Evolutionary conservation across 2,113 vertebrate genomes (phyloP).

Genomic region (Osmerus eperlanus): DNA sequence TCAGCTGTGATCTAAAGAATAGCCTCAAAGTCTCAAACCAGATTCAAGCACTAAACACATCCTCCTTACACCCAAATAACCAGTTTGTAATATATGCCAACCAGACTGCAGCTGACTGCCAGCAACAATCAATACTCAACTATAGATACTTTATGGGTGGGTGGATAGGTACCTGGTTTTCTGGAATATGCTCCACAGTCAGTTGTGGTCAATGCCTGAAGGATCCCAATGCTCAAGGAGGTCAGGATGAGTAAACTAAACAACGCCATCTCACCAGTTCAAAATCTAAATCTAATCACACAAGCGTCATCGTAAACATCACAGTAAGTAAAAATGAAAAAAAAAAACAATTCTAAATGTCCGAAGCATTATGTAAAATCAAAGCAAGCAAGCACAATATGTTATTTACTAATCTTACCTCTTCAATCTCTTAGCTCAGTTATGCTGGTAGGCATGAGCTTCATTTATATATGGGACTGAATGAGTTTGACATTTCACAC

Average conservation of each 20-base stretch:
- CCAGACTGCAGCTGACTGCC: not conserved
- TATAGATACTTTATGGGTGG: not conserved
- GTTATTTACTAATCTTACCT: slow-evolving; percentile 27
- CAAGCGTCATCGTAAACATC: slow-evolving; percentile 30
- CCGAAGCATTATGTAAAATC: slow-evolving; percentile 26
- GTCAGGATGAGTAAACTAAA: slow-evolving; percentile 51
- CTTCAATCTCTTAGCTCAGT: slow-evolving; percentile 28
- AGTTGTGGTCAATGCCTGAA: slow-evolving; percentile 42
- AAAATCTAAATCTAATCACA: slow-evolving; percentile 39
- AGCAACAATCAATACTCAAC: not conserved
- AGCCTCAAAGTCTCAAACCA: too few species aligned
- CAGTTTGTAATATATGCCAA: not conserved
- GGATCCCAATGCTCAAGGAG: slow-evolving; percentile 47
- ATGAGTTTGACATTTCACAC: slow-evolving; percentile 10
- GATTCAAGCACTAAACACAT: not conserved
- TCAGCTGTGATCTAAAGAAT: too few species aligned
- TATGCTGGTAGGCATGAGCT: not conserved
- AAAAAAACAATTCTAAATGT: not conserved
- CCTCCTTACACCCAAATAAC: not conserved
- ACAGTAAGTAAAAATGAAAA: slow-evolving; percentile 15
- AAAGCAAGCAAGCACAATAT: slow-evolving; percentile 12
- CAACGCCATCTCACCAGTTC: slow-evolving; percentile 54
- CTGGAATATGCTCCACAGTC: slow-evolving; percentile 51
- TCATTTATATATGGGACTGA: slow-evolving; percentile 36
- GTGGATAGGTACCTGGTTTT: slow-evolving; percentile 49